Evolutionary conservation across 1,140 invertebrate genomes (phyloP), one percentile per base, ranked within the genome.

Genomic region (Metopolophium dirhodum): DNA sequence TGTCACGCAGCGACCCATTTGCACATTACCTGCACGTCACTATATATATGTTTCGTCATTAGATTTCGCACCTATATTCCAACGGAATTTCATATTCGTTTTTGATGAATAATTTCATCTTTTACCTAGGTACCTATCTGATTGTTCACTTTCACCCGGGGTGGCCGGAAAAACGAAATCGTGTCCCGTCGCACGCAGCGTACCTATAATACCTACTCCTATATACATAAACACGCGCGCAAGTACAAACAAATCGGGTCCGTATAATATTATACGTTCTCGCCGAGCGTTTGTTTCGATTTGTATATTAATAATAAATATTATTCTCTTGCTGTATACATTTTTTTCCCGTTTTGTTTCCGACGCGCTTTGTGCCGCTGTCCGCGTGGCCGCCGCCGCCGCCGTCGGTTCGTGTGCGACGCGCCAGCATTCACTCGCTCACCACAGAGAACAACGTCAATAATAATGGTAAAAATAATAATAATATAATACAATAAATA

Each of bases 181-280:
- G 83, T 45, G 83, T 85, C 22, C 37, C 41, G 83, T 41, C 37
- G 83, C 61, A 77, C 61, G 61, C 61, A 35, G 61, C n/a, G 61
- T 18, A 68, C 26, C 23, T 11, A 61, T 61, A 68, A n/a, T 30
- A 26, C 30, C 57, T 30, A 77, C 7, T 77, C 30, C 61, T 68
- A n/a, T 77, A 77, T n/a, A 77, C n/a, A 77, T n/a, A 85, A 85
- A 85, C 83, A 26, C 83, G 83, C 83, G 83, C 83, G 83, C 20
- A 23, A 41, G 22, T 26, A 41, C 61, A 77, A 68, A 68, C 30
- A 68, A 77, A 77, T 77, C 61, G 30, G 30, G n/a, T 77, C 30
- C 30, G 61, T 77, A 61, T 54, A 51, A 51, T 18, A 18, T 18
- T 51, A 51, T 57, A 18, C 30, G 61, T 35, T 77, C 83, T 26